Conservation (phyloP, 1,140 invertebrate genomes). For the Chironomus striatipennis region DNA sequence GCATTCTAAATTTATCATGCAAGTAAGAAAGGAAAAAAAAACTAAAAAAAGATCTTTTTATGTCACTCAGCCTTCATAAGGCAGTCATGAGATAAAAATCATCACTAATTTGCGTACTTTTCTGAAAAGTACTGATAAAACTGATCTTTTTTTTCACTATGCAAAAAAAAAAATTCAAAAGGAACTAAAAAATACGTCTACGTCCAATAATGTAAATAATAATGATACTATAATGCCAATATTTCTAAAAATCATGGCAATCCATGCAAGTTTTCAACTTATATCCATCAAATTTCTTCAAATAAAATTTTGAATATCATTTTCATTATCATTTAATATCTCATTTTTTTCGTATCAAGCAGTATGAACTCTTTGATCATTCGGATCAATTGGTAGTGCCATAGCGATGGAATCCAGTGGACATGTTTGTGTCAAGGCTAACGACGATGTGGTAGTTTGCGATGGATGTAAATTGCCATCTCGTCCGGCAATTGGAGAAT, state of each 20-base stretch:
- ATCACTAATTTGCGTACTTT: neutral
- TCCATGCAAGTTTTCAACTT: neutral
- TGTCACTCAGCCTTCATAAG: neutral
- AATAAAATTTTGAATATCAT: neutral
- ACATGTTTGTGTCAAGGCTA: neutral
- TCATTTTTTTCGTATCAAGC: neutral
- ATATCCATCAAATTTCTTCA: neutral
- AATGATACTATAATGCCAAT: neutral
- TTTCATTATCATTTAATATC: too few relatives aligned
- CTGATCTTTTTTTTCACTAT: neutral
- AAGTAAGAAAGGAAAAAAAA: neutral
- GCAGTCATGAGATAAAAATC: too few relatives aligned
- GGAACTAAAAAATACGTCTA: neutral
- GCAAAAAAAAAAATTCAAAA: neutral
- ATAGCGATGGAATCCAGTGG: neutral
- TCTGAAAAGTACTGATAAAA: neutral
- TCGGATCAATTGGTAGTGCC: neutral
- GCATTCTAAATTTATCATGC: neutral
- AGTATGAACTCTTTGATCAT: neutral
- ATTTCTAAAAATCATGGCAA: neutral
- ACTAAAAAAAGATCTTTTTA: neutral
- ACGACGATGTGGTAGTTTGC: neutral
- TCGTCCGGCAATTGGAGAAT: neutral
- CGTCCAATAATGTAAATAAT: neutral
- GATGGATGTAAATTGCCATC: constrained; percentile 5